phyloP scores from a whole-genome alignment of 1,140 invertebrate genomes.

The Heliconius congener region DNA sequence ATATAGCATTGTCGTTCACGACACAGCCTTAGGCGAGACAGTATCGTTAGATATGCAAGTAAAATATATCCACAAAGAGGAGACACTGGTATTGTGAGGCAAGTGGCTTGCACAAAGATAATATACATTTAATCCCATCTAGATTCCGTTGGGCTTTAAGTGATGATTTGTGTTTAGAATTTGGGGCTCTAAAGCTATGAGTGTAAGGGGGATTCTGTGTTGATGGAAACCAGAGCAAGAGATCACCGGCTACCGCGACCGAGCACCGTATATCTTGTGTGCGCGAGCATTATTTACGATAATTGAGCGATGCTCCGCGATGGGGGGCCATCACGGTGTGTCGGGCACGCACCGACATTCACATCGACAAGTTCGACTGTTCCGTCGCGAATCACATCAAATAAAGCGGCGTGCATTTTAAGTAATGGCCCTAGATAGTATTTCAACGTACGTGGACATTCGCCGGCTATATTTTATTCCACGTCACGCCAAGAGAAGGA shows the following conservation, averaged over 20 bases:
- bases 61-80: constrained; percentile 65
- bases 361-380: constrained; percentile 78
- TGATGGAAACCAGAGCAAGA: constrained; percentile 47
- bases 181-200: constrained; percentile 47
- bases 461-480: constrained; percentile 74
- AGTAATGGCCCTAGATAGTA: constrained; percentile 80
- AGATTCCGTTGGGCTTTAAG: constrained; percentile 59
- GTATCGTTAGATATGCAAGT: constrained; percentile 66
- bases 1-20: constrained; percentile 1
- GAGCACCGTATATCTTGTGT: constrained; percentile 78
- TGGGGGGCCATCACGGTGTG: constrained; percentile 79
- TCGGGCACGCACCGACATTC: constrained; percentile 75
- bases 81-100: constrained; percentile 71
- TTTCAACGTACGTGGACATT: constrained; percentile 76
- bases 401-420: constrained; percentile 79
- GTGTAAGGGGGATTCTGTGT: constrained; percentile 54
- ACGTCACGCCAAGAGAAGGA: constrained; percentile 67
- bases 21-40: constrained; percentile 19
- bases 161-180: constrained; percentile 41
- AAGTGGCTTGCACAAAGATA: constrained; percentile 80
- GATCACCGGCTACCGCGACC: constrained; percentile 71
- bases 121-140: constrained; percentile 70
- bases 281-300: constrained; percentile 81
- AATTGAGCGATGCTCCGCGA: constrained; percentile 80
- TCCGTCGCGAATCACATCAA: constrained; percentile 79